Evolutionary conservation across 2,113 vertebrate species (phyloP).

Genomic region (Probosciger aterrimus): DNA sequence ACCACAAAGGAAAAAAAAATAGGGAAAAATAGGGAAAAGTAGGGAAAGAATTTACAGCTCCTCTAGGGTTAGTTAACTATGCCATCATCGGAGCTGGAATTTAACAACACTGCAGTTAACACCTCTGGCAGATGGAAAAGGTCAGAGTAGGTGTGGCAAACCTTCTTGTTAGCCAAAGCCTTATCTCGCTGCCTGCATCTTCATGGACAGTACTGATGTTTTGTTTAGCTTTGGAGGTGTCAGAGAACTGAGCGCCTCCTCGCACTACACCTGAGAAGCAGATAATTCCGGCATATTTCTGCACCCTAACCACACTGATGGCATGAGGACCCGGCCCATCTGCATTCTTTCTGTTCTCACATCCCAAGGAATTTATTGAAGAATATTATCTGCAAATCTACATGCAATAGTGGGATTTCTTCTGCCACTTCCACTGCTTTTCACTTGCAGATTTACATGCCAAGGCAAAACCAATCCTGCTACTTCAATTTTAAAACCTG

Average conservation of each 20-base stretch:
- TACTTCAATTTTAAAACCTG: not conserved
- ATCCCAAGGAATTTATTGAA: not conserved
- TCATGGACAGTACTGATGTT: not conserved
- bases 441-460: not conserved
- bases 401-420: not conserved
- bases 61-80: not conserved
- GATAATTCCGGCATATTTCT: not conserved
- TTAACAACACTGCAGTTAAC: not conserved
- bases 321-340: not conserved
- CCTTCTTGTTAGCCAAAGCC: not conserved
- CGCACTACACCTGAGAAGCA: rapidly evolving
- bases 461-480: not conserved
- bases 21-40: not conserved
- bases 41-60: not conserved
- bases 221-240: not conserved
- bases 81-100: not conserved
- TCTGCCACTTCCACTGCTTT: not conserved
- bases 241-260: not conserved
- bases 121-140: not conserved
- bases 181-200: not conserved
- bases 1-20: not conserved
- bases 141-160: not conserved
- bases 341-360: not conserved
- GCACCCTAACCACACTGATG: not conserved
- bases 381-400: not conserved